Evolutionary conservation across 2,888 invertebrate species (phyloP).

Genomic region (Cerceris ruficornis): DNA sequence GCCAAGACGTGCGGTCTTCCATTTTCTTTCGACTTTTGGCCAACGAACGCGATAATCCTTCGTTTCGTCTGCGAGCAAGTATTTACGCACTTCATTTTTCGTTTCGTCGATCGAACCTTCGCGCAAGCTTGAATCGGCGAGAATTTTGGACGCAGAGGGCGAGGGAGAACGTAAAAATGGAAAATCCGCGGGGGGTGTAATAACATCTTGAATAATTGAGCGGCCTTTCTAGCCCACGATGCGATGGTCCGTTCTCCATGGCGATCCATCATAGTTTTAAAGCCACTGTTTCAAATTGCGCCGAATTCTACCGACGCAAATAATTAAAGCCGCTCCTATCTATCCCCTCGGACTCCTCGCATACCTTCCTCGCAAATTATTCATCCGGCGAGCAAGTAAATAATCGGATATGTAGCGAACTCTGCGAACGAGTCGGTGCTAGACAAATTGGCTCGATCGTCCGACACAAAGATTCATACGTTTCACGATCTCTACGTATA

Average conservation of each 20-base stretch:
- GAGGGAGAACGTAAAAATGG: neutral
- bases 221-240: neutral
- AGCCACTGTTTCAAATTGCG: conserved; percentile 23
- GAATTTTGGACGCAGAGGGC: neutral
- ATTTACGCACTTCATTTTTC: conserved; percentile 56
- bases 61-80: conserved; percentile 35
- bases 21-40: conserved; percentile 52
- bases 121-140: neutral
- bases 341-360: neutral
- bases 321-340: conserved; percentile 32
- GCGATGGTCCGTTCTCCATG: neutral
- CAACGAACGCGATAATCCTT: conserved; percentile 50
- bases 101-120: conserved; percentile 11
- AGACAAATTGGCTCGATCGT: conserved; percentile 54
- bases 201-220: neutral
- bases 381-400: conserved; percentile 33
- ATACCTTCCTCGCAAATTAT: neutral
- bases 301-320: conserved; percentile 21
- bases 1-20: conserved; percentile 25
- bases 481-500: too few species aligned
- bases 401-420: conserved; percentile 49
- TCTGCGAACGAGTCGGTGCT: neutral
- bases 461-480: neutral
- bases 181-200: neutral
- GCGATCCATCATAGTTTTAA: neutral